Conservation (phyloP, 2,797 vertebrate species). For the Heliangelus exortis region DNA sequence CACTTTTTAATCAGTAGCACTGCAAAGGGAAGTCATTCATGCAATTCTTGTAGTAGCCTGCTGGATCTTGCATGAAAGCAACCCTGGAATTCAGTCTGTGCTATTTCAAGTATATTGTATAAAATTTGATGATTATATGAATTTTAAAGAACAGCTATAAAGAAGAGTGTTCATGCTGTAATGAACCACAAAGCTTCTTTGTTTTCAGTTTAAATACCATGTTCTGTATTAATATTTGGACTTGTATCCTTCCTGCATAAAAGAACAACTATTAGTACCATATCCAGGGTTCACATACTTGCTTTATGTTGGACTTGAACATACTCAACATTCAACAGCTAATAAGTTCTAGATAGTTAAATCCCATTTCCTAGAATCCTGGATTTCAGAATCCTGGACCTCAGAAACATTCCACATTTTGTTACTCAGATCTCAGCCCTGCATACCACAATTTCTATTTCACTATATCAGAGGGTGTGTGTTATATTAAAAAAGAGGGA, state of each 20-base stretch:
- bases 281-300: not conserved
- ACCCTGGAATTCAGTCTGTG: not conserved
- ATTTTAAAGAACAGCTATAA: not conserved
- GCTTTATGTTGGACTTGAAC: not conserved
- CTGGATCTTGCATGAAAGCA: not conserved
- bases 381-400: not conserved
- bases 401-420: not conserved
- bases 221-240: not conserved
- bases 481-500: not conserved
- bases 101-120: not conserved
- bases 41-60: not conserved
- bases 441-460: not conserved
- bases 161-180: not conserved
- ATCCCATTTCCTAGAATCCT: not conserved
- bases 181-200: not conserved
- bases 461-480: not conserved
- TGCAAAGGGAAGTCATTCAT: not conserved
- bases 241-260: not conserved
- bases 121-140: not conserved
- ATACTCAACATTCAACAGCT: not conserved
- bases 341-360: not conserved
- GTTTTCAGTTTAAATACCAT: not conserved
- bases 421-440: not conserved
- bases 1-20: not conserved
- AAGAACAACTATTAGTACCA: not conserved